A percentile compares a stretch with the other conserved stretches of the same genome.
Conservation (phyloP, 2,888 invertebrate species). For the Pediacus dermestoides region DNA sequence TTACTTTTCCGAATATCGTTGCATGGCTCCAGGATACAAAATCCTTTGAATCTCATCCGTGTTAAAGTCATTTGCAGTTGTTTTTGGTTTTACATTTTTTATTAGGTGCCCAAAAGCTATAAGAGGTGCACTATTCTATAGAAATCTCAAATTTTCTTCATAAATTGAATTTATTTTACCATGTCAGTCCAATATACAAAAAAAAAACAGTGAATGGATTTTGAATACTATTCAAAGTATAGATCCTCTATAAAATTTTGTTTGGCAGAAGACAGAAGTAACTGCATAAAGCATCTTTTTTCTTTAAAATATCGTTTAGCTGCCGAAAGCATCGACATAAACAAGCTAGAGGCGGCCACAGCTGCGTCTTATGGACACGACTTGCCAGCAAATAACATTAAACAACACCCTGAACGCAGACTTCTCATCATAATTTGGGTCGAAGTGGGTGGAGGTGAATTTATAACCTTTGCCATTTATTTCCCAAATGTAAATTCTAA, state of each 20-base stretch:
- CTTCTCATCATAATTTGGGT: slow-evolving; percentile 16
- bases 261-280: too few species aligned
- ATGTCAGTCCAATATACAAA: too few species aligned
- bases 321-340: slow-evolving; percentile 29
- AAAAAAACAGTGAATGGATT: too few species aligned
- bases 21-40: slow-evolving; percentile 6
- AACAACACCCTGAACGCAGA: slow-evolving; percentile 13
- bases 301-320: slow-evolving; percentile 26
- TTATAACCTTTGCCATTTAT: too few species aligned
- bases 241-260: too few species aligned
- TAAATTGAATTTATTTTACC: too few species aligned
- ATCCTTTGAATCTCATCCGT: slow-evolving; percentile 3
- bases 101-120: too few species aligned
- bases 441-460: too few species aligned
- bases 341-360: slow-evolving; percentile 31
- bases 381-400: slow-evolving; percentile 28
- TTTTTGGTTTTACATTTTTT: not conserved
- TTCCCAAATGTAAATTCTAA: too few species aligned
- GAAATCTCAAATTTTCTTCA: too few species aligned
- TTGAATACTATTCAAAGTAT: too few species aligned
- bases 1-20: slow-evolving; percentile 37
- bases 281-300: slow-evolving; percentile 8
- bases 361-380: slow-evolving; percentile 31
- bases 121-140: too few species aligned
- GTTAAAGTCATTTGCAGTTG: not conserved